These are phyloP conservation scores for Drosophila repleta DNA, from an alignment of 1,140 invertebrate species.

Conservation along the genomic window DNA sequence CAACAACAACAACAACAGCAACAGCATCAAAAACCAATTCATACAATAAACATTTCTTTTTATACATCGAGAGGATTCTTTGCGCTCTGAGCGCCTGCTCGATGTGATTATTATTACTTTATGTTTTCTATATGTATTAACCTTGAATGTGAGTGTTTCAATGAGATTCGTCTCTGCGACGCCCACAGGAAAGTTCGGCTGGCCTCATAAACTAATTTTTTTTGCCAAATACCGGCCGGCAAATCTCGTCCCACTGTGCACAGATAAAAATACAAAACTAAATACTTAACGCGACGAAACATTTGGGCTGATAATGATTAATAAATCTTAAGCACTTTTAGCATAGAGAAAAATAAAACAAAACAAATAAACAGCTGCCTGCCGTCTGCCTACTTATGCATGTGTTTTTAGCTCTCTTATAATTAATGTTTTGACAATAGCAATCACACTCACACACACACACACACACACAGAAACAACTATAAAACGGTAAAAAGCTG, in stretches of 20 bases:
- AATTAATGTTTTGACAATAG: slow-evolving; percentile 47
- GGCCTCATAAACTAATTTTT: slow-evolving; percentile 51
- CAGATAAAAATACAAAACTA: slow-evolving; percentile 32
- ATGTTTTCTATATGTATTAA: slow-evolving; percentile 13
- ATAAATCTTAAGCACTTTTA: slow-evolving; percentile 49
- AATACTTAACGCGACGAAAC: slow-evolving; percentile 43
- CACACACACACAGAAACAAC: slow-evolving; percentile 17
- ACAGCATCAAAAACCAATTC: slow-evolving; percentile 1
- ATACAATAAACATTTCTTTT: slow-evolving; percentile 23
- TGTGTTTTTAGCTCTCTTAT: slow-evolving; percentile 9
- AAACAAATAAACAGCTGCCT: slow-evolving; percentile 55
- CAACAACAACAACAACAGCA: slow-evolving; percentile 16
- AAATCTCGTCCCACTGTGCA: slow-evolving; percentile 11
- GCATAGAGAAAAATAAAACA: neutral
- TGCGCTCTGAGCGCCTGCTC: too few species aligned
- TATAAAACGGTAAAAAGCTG: slow-evolving; percentile 8
- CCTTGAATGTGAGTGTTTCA: slow-evolving; percentile 39
- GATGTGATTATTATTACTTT: neutral
- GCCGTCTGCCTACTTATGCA: slow-evolving; percentile 25
- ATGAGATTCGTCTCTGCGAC: slow-evolving; percentile 25
- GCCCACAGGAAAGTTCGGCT: slow-evolving; percentile 30
- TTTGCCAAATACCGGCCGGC: slow-evolving; percentile 67
- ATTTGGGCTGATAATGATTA: slow-evolving; percentile 66
- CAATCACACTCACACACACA: too few species aligned
- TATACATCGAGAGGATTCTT: neutral